phyloP scores from a whole-genome alignment of 2,888 invertebrate genomes.

The Dynastes hyllus region DNA sequence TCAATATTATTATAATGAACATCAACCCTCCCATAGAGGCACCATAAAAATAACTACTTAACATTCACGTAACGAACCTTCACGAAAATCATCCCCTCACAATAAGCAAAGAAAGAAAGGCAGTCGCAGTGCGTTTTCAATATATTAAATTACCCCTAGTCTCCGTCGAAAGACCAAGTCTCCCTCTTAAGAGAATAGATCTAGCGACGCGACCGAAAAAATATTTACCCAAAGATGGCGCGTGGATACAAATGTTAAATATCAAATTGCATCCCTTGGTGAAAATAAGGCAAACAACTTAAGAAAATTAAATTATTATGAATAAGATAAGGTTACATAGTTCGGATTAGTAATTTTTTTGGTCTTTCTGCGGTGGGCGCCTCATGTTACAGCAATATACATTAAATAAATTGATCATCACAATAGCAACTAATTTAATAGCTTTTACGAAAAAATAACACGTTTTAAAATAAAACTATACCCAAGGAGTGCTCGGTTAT shows the following conservation, averaged over 20 bases:
- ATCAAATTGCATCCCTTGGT: background rate
- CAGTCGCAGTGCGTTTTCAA: slow-evolving; percentile 14
- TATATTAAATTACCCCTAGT: slow-evolving; percentile 34
- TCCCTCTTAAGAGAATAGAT: background rate
- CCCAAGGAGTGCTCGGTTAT: too few relatives aligned
- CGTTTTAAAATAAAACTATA: too few relatives aligned
- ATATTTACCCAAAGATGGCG: slow-evolving; percentile 9
- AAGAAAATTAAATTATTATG: slow-evolving; percentile 37
- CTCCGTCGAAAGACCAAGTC: background rate
- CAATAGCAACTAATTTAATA: too few relatives aligned
- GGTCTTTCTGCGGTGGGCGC: background rate
- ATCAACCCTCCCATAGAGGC: background rate
- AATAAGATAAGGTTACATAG: background rate
- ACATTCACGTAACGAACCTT: slow-evolving; percentile 28
- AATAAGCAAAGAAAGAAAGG: background rate
- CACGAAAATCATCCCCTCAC: slow-evolving; percentile 6
- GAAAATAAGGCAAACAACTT: slow-evolving; percentile 18
- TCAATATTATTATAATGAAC: slow-evolving; percentile 37
- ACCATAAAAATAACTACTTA: slow-evolving; percentile 38
- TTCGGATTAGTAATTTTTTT: slow-evolving; percentile 8
- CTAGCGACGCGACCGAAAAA: background rate
- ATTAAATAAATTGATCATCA: too few relatives aligned
- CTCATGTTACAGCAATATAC: background rate
- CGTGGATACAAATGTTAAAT: slow-evolving; percentile 31
- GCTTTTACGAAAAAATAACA: too few relatives aligned